phyloP scores from a whole-genome alignment of 2,113 vertebrate species.

The Heliornis fulica region DNA sequence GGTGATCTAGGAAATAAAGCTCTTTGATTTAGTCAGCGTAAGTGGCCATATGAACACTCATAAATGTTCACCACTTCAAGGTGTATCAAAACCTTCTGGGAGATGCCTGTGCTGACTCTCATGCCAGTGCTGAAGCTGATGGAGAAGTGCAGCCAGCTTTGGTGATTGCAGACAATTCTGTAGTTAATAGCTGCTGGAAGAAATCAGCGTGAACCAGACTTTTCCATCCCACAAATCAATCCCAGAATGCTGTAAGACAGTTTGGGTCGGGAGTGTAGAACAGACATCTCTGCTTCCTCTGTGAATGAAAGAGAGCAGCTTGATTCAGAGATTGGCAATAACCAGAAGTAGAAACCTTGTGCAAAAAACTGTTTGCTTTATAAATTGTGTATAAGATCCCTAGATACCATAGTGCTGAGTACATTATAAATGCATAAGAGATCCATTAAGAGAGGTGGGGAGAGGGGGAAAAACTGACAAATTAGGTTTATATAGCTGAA shows the following conservation, averaged over 20 bases:
- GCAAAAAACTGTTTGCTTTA: constrained; percentile 5
- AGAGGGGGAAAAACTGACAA: accelerated
- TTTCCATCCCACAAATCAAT: background rate
- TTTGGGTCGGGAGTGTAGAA: background rate
- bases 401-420: background rate
- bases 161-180: background rate
- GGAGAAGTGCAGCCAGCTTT: background rate
- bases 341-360: background rate
- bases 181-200: background rate
- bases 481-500: constrained; percentile 29
- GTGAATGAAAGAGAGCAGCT: background rate
- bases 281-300: background rate
- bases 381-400: constrained; percentile 36
- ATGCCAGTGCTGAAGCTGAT: background rate
- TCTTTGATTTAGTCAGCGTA: too few relatives aligned
- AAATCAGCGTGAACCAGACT: background rate
- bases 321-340: background rate
- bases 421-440: constrained; percentile 48
- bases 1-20: background rate
- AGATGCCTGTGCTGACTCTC: too few relatives aligned
- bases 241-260: background rate
- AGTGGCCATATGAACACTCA: too few relatives aligned
- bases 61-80: too few relatives aligned
- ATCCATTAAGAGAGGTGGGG: constrained; percentile 28
- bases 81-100: too few relatives aligned